phyloP scores from a whole-genome alignment of 2,888 invertebrate genomes.

The Reticulitermes lucifugus region DNA sequence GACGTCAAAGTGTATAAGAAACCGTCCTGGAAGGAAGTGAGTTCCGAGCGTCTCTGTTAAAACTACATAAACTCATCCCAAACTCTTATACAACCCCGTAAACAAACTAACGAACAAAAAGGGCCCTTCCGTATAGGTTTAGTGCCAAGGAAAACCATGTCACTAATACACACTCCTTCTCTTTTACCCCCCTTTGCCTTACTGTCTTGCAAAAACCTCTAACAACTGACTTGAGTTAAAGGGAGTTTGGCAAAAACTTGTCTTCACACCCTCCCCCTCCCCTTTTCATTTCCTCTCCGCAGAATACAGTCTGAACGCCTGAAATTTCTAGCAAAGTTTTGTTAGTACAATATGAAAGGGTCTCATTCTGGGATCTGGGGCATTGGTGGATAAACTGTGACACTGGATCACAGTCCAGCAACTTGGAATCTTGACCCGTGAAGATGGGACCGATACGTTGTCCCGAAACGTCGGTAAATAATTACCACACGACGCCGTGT shows the following conservation, averaged over 20 bases:
- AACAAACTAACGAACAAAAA: conserved; percentile 43
- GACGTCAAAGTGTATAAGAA: conserved; percentile 21
- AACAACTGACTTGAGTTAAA: conserved; percentile 42
- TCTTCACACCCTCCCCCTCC: conserved; percentile 30
- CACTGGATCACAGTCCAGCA: background rate
- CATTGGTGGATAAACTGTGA: background rate
- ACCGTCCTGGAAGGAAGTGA: background rate
- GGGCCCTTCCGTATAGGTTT: conserved; percentile 8
- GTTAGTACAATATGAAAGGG: conserved; percentile 26
- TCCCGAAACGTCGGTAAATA: too few relatives aligned
- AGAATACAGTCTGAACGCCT: conserved; percentile 15
- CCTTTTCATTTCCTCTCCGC: background rate
- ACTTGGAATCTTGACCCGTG: too few relatives aligned
- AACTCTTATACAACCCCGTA: conserved; percentile 31
- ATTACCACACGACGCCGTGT: too few relatives aligned
- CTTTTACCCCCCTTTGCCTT: background rate
- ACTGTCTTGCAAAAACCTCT: conserved; percentile 30
- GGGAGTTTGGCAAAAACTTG: conserved; percentile 37
- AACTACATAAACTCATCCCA: conserved; percentile 37
- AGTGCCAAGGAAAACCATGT: conserved; percentile 43
- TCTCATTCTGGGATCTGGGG: conserved; percentile 11
- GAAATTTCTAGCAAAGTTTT: conserved; percentile 39
- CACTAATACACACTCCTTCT: conserved; percentile 29
- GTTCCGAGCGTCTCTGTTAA: conserved; percentile 36
- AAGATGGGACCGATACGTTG: too few relatives aligned